Evolutionary conservation across 1,140 invertebrate genomes (phyloP).

Genomic region (Amphibalanus amphitrite): DNA sequence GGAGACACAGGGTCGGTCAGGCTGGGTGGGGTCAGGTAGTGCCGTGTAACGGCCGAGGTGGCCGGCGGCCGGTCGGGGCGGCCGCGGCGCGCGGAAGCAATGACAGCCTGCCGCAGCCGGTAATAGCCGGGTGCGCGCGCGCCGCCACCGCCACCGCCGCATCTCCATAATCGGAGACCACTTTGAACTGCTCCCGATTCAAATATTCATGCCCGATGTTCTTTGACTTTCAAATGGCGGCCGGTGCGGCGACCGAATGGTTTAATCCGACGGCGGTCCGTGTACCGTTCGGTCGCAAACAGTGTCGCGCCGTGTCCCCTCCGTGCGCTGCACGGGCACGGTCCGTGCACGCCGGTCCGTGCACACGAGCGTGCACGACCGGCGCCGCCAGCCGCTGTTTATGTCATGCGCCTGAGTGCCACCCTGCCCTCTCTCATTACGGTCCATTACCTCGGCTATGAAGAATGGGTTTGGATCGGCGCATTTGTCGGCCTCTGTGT

Average conservation of each 20-base stretch:
- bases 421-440: background rate
- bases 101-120: background rate
- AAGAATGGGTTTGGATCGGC: background rate
- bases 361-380: background rate
- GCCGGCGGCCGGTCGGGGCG: too few relatives aligned
- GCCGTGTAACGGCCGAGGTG: too few relatives aligned
- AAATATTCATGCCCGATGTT: background rate
- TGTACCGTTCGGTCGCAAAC: background rate
- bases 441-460: background rate
- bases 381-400: background rate
- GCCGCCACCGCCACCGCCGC: too few relatives aligned
- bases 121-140: background rate
- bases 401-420: background rate
- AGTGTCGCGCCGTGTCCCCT: background rate
- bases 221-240: background rate
- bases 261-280: background rate
- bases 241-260: background rate
- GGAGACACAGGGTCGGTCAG: too few relatives aligned
- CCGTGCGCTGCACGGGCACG: background rate
- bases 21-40: too few relatives aligned
- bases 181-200: conserved; percentile 1
- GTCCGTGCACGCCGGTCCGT: background rate
- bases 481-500: background rate
- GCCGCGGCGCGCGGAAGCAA: background rate
- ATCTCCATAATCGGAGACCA: background rate